Conservation (phyloP, 2,888 invertebrate species). For the Alloscopus bannaensis region DNA sequence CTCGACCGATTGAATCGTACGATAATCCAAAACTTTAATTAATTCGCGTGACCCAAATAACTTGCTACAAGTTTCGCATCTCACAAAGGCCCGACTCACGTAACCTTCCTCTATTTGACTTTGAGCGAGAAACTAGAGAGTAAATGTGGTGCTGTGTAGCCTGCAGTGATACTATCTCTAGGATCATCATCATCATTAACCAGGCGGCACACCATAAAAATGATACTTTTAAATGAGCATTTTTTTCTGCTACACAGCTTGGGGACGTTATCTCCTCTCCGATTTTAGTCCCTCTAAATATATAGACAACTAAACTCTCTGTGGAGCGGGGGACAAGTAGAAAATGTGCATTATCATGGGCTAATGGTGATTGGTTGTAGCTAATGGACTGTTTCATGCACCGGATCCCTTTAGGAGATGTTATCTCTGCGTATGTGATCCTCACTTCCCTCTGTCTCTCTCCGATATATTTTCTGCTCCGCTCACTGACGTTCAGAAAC, state of each 20-base stretch:
- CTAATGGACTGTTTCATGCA: slow-evolving; percentile 65
- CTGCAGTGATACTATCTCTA: slow-evolving; percentile 24
- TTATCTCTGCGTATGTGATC: slow-evolving; percentile 5
- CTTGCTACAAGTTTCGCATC: slow-evolving; percentile 10
- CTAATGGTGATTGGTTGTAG: slow-evolving; percentile 64
- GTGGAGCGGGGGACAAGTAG: no score
- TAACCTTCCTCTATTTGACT: no score
- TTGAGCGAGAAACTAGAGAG: slow-evolving; percentile 14
- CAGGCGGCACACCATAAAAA: slow-evolving; percentile 39
- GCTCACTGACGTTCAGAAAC: slow-evolving; percentile 13
- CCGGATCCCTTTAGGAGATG: slow-evolving; percentile 38
- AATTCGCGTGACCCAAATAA: slow-evolving; percentile 53
- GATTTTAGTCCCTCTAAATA: no score
- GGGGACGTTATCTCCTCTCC: not conserved
- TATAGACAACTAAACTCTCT: no score
- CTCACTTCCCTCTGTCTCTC: no score
- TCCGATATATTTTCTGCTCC: no score
- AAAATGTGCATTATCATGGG: slow-evolving; percentile 60
- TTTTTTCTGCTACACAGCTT: slow-evolving; percentile 21
- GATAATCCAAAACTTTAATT: slow-evolving; percentile 47
- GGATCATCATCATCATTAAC: slow-evolving; percentile 49
- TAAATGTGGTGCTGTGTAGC: not conserved
- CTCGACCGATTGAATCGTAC: slow-evolving; percentile 32
- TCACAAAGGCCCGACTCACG: no score
- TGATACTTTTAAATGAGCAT: slow-evolving; percentile 21